Evolutionary conservation across 2,888 invertebrate genomes (phyloP).

Genomic region (Drosophila helvetica): DNA sequence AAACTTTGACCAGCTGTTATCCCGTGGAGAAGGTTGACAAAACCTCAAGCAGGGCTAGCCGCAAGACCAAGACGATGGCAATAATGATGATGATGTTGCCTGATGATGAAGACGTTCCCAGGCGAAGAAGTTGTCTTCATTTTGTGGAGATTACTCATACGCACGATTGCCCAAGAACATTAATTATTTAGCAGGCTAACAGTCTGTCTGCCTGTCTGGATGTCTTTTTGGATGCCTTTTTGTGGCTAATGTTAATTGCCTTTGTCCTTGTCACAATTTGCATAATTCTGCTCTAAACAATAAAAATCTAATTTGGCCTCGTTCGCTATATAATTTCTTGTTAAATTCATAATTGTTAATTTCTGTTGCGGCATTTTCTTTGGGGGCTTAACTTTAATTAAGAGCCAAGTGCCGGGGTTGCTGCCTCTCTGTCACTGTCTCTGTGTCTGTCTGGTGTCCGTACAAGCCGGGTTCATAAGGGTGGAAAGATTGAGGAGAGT

Average conservation of each 20-base stretch:
- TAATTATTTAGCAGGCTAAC: slow-evolving; percentile 59
- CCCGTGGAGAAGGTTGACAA: slow-evolving; percentile 41
- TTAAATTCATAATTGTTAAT: slow-evolving; percentile 81
- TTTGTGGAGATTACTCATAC: slow-evolving; percentile 76
- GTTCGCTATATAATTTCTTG: slow-evolving; percentile 81
- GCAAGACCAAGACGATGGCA: slow-evolving; percentile 58
- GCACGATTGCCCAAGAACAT: slow-evolving; percentile 69
- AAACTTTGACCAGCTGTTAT: slow-evolving; percentile 67
- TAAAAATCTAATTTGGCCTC: slow-evolving; percentile 81
- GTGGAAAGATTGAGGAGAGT: slow-evolving; percentile 37
- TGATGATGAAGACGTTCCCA: slow-evolving; percentile 6
- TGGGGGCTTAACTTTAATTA: slow-evolving; percentile 83
- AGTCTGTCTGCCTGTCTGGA: slow-evolving; percentile 20
- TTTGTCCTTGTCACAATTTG: slow-evolving; percentile 73
- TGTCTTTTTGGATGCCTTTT: slow-evolving; percentile 28
- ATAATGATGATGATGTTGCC: slow-evolving; percentile 51
- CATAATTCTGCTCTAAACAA: slow-evolving; percentile 82
- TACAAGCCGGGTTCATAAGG: slow-evolving; percentile 13
- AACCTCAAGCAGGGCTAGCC: slow-evolving; percentile 50
- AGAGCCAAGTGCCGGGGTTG: slow-evolving; percentile 66
- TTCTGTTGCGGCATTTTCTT: slow-evolving; percentile 59
- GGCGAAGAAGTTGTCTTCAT: not conserved
- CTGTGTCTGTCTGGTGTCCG: slow-evolving; percentile 15
- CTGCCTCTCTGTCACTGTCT: slow-evolving; percentile 2
- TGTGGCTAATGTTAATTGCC: slow-evolving; percentile 70